Base-by-base conservation (phyloP, 64 coral and sea anemone genomes). In the Trachythela sp. region DNA sequence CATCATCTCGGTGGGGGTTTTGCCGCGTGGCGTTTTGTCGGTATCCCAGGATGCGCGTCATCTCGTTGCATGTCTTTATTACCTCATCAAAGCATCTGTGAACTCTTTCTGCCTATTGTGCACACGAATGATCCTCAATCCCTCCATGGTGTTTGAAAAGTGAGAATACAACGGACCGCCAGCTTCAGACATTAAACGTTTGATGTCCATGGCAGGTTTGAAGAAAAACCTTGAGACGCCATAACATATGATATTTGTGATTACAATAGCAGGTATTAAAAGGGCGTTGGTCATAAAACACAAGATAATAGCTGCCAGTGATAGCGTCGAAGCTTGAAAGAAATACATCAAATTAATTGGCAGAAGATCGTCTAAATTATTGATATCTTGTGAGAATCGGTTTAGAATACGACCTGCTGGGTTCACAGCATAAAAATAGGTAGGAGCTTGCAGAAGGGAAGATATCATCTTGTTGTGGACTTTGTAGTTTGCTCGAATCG, bases 331-430 rank as follows among this genome's bases (percentile, higher is more conserved):
- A 67, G 58, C 40, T 10, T 70, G 56, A 0, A 90, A 26, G 24
- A 77, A 77, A 77, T 77, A 90, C 0, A 70, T 39, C 42, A 94
- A 88, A 27, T 85, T 87, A 11, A 70, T 17, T 11, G 92, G 92
- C n/a, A 94, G 39, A 84, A 70, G 27, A 22, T 94, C 88, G 40
- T 94, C 92, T 15, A 94, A 27, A 36, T 75, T 68, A 20, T 89
- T 75, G 40, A 58, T 94, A 58, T 94, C 92, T 72, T 94, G 90
- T 22, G 89, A 90, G 83, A 94, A 94, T 70, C 92, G 48, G 48
- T 90, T 94, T 9, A 94, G 83, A 30, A 94, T 94, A 86, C 92
- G 77, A 10, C 92, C 92, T 22, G 87, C 45, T 67, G 92, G 92
- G 54, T 94, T 94, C 41, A 50, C 87, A 60, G 86, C 88, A 8